phyloP scores from a whole-genome alignment of 2,888 invertebrate genomes.

The Polylopha cassiicola region DNA sequence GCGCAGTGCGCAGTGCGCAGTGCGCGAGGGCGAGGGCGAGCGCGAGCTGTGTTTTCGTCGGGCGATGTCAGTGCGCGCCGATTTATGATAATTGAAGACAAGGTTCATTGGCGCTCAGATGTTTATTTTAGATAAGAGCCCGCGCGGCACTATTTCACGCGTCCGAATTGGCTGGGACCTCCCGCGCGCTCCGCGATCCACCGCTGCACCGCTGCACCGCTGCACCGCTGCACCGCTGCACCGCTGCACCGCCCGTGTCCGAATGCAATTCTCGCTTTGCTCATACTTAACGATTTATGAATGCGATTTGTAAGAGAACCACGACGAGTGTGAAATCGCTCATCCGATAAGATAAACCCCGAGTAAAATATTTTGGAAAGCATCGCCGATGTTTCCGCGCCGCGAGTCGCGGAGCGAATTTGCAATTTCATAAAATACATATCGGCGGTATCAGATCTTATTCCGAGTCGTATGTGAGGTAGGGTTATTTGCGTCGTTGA shows the following conservation, averaged over 20 bases:
- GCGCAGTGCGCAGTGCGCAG: too few relatives aligned
- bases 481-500: constrained; percentile 30
- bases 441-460: constrained; percentile 9
- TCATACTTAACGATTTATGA: constrained; percentile 61
- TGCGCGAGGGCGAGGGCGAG: constrained; percentile 41
- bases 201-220: constrained; percentile 35
- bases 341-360: constrained; percentile 48
- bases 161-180: constrained; percentile 69
- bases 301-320: constrained; percentile 55
- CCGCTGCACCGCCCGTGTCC: constrained; percentile 45
- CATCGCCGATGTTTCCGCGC: constrained; percentile 31
- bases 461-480: constrained; percentile 27
- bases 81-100: constrained; percentile 78
- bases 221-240: constrained; percentile 35
- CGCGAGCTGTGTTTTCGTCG: constrained; percentile 61
- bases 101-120: constrained; percentile 74
- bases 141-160: constrained; percentile 72
- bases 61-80: constrained; percentile 64
- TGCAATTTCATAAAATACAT: constrained; percentile 28
- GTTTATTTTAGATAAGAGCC: constrained; percentile 75
- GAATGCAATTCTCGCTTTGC: constrained; percentile 59
- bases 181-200: constrained; percentile 59
- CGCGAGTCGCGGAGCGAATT: constrained; percentile 32
- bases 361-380: constrained; percentile 36
- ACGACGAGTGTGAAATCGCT: constrained; percentile 55